phyloP scores from a whole-genome alignment of 2,113 vertebrate species.

The Sialia sialis region DNA sequence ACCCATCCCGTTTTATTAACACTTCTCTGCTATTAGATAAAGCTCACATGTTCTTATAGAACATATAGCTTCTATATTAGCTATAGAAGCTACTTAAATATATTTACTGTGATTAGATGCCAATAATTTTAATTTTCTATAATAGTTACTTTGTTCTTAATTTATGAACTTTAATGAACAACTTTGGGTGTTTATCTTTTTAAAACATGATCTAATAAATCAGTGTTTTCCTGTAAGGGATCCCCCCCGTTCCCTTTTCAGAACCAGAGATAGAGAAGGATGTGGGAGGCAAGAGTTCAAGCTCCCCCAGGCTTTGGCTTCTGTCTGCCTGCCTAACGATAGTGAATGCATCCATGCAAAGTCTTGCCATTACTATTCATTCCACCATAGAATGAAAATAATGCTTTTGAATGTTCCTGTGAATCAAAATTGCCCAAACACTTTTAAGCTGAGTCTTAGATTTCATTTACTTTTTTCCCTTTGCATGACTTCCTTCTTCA shows the following conservation, averaged over 20 bases:
- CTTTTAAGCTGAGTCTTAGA: background rate
- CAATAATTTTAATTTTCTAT: background rate
- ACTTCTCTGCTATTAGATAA: background rate
- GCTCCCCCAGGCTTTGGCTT: background rate
- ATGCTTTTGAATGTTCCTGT: background rate
- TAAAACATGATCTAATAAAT: background rate
- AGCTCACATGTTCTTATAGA: background rate
- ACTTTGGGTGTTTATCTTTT: background rate
- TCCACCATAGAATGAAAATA: background rate
- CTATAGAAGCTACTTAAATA: background rate
- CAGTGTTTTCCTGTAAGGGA: background rate
- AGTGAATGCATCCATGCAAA: background rate
- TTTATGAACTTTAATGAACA: background rate
- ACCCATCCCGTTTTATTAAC: background rate
- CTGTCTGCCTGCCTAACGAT: background rate
- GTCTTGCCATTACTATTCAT: background rate
- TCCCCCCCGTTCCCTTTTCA: accelerated
- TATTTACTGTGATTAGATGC: background rate
- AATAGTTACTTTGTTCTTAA: background rate
- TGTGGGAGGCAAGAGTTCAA: background rate
- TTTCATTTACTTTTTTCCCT: too few relatives aligned
- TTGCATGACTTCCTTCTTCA: background rate
- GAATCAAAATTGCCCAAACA: background rate
- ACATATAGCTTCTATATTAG: too few relatives aligned
- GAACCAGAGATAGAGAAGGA: background rate